phyloP scores from a whole-genome alignment of 2,797 vertebrate genomes.

The Microtus agrestis region DNA sequence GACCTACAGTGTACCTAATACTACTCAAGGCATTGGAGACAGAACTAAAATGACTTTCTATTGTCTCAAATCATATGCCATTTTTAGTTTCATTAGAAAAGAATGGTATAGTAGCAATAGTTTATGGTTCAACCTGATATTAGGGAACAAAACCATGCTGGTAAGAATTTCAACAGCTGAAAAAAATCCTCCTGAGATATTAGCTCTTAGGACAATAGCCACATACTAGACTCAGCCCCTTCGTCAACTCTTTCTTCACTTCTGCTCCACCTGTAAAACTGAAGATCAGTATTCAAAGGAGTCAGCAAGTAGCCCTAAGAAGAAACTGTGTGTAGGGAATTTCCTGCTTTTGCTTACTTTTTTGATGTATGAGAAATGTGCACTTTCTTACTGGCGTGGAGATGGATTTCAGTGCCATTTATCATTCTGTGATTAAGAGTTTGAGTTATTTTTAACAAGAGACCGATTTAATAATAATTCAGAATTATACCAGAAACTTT shows the following conservation, averaged over 20 bases:
- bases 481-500: background rate
- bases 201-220: background rate
- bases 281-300: background rate
- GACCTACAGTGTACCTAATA: background rate
- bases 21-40: background rate
- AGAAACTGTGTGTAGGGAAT: background rate
- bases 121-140: background rate
- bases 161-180: background rate
- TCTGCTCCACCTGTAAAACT: background rate
- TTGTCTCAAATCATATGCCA: background rate
- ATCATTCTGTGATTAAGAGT: constrained; percentile 39
- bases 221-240: background rate
- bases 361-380: background rate
- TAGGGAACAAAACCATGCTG: background rate
- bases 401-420: constrained; percentile 10
- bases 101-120: background rate
- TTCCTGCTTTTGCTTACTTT: background rate
- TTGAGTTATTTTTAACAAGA: constrained; percentile 54
- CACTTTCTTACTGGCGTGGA: background rate
- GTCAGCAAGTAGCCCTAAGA: background rate
- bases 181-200: background rate
- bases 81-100: background rate
- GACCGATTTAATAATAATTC: constrained; percentile 14
- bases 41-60: background rate
- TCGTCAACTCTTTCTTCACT: background rate